Percentiles rank a stretch among this genome's conserved stretches.
These are phyloP conservation scores for Conomelus anceps DNA, from an alignment of 2,888 invertebrate genomes.

Conservation along the genomic window DNA sequence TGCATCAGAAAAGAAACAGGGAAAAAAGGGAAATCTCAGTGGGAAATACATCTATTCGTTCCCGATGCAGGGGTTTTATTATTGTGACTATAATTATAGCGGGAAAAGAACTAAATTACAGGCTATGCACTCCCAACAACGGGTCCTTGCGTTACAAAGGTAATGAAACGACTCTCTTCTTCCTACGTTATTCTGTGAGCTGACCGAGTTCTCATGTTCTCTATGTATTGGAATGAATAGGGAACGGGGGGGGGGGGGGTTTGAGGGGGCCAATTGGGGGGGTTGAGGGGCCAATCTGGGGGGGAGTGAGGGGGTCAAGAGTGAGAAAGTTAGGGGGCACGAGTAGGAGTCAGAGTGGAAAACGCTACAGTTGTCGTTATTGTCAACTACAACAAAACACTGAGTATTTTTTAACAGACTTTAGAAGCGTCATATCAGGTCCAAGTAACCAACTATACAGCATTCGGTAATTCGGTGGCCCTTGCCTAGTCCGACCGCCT, in stretches of 20 bases:
- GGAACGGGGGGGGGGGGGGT: not conserved
- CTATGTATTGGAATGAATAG: not conserved
- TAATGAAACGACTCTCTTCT: not conserved
- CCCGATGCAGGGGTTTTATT: not conserved
- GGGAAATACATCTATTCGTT: not conserved
- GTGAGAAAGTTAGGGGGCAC: not conserved
- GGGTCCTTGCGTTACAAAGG: not conserved
- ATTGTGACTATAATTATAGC: not conserved
- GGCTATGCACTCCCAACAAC: not conserved
- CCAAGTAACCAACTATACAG: not conserved
- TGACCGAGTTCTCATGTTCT: not conserved
- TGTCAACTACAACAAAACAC: not conserved
- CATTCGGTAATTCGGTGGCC: not conserved
- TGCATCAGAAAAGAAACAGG: too few species aligned
- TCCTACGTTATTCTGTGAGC: not conserved
- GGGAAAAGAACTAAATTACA: not conserved
- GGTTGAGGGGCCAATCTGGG: not conserved
- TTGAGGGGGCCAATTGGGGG: not conserved
- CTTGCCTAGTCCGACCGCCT: not conserved
- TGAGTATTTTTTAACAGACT: too few species aligned
- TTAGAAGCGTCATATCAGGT: not conserved
- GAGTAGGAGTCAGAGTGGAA: not conserved
- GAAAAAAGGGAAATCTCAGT: not conserved
- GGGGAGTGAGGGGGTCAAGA: not conserved
- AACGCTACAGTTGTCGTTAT: not conserved